phyloP scores from a whole-genome alignment of 2,888 invertebrate genomes.

The Eupithecia centaureata region DNA sequence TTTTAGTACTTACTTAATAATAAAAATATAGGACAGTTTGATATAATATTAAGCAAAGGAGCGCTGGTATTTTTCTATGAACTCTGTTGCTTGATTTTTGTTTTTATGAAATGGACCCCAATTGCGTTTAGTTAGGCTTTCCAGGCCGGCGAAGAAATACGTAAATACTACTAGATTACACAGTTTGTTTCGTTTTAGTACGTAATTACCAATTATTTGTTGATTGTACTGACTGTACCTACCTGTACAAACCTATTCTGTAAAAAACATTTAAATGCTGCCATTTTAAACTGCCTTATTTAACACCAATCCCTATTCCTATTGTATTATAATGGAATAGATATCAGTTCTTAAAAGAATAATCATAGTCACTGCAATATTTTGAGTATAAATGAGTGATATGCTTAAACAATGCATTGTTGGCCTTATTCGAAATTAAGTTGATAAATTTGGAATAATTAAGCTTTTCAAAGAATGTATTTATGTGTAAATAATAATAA shows the following conservation, averaged over 20 bases:
- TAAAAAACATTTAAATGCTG: neutral
- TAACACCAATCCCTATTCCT: neutral
- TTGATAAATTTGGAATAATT: slow-evolving; percentile 57
- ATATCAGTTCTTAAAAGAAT: neutral
- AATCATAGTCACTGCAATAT: neutral
- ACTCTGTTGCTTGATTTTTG: neutral
- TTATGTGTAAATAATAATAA: slow-evolving; percentile 68
- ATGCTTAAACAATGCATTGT: slow-evolving; percentile 38
- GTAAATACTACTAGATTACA: too few species aligned
- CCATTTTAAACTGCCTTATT: neutral
- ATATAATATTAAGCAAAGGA: neutral
- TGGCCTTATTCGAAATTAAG: slow-evolving; percentile 69
- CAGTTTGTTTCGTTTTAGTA: too few species aligned
- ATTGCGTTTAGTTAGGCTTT: neutral
- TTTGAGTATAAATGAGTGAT: neutral
- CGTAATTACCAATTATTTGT: neutral
- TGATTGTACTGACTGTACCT: neutral
- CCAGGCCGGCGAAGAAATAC: too few species aligned
- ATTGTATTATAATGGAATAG: neutral
- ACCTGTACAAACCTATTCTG: neutral
- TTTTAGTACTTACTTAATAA: neutral
- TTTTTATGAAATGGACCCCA: neutral
- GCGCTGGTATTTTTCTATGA: neutral
- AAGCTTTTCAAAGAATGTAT: slow-evolving; percentile 63
- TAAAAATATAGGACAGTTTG: neutral